These are phyloP conservation scores for Yponomeuta plumbellus DNA, from an alignment of 2,888 invertebrate genomes.

Conservation along the genomic window DNA sequence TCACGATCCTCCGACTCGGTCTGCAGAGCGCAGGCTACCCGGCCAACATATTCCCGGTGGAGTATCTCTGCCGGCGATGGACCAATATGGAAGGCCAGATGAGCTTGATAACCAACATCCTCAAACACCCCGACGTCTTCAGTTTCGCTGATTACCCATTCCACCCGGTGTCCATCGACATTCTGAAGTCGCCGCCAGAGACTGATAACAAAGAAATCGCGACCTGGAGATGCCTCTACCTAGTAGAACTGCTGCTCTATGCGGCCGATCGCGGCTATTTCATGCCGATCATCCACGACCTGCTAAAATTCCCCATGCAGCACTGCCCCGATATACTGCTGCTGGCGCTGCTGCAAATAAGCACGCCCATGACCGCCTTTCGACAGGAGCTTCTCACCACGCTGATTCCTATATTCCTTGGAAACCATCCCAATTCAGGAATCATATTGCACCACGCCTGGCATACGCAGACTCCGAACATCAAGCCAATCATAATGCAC, in stretches of 20 bases:
- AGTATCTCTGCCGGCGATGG: slow-evolving; percentile 94
- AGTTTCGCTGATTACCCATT: slow-evolving; percentile 95
- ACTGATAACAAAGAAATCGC: slow-evolving; percentile 95
- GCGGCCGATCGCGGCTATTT: slow-evolving; percentile 93
- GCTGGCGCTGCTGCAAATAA: slow-evolving; percentile 91
- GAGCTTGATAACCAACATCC: slow-evolving; percentile 88
- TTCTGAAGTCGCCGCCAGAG: slow-evolving; percentile 95
- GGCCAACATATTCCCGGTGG: slow-evolving; percentile 87
- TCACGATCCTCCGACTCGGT: slow-evolving; percentile 88
- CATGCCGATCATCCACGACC: slow-evolving; percentile 84
- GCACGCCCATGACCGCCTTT: slow-evolving; percentile 84
- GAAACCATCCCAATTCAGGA: slow-evolving; percentile 97
- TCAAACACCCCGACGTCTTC: slow-evolving; percentile 95
- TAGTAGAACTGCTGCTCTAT: slow-evolving; percentile 91
- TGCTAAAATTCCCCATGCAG: slow-evolving; percentile 93
- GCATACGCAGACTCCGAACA: slow-evolving; percentile 86
- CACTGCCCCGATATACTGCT: slow-evolving; percentile 96
- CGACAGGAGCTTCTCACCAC: slow-evolving; percentile 91
- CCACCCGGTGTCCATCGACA: slow-evolving; percentile 89
- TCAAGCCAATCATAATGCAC: slow-evolving; percentile 93
- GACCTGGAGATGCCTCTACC: slow-evolving; percentile 94
- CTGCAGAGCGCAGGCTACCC: slow-evolving; percentile 85
- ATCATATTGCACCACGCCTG: slow-evolving; percentile 98
- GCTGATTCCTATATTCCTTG: slow-evolving; percentile 94
- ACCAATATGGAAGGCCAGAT: slow-evolving; percentile 95